Evolutionary conservation across 2,888 invertebrate genomes (phyloP), one percentile per base, ranked within the genome.

Genomic region (Nephrocerus scutellatus): DNA sequence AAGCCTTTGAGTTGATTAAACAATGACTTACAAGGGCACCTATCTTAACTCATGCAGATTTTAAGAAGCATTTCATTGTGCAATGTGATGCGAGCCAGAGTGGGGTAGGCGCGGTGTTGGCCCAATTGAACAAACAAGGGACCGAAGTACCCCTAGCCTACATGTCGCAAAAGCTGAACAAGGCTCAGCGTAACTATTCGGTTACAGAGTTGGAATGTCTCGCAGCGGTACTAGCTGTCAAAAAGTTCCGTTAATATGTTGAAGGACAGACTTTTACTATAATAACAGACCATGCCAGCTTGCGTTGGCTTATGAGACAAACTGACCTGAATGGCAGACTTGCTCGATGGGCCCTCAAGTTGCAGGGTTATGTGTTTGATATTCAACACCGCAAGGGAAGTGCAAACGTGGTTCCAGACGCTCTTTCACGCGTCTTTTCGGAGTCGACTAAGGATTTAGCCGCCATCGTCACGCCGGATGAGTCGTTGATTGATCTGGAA

Each of bases 141-240:
- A 13, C 26, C 4, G 46, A 46, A 13, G 12, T 32, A 8, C 35
- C 38, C 2, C 38, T 44, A 10, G 41, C 46, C 1, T 44, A 30
- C 21, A 30, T 39, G 35, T 47, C 47, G 0, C 41, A 47, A 13
- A 48, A 48, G 20, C 21, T 48, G 4, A 46, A 47, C 13, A 35
- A 29, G 2, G 43, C 42, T 9, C 47, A 47, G 19, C 13, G 24
- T 10, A 44, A 41, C 13, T 41, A 37, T 15, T 30, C 29, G 6
- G 31, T 41, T 10, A 28, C 41, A 7, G 40, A 41, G 19, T 9
- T 32, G 12, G 41, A 39, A 26, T 45, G 39, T 21, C n/a, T 41
- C 7, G 39, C 40, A 2, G 38, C 36, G 3, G 35, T 44, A 4
- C 15, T 37, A 3, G 33, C 36, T 10, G 32, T 43, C 4, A 28